Conservation (phyloP, 2,797 vertebrate genomes). For the Onychomys torridus region DNA sequence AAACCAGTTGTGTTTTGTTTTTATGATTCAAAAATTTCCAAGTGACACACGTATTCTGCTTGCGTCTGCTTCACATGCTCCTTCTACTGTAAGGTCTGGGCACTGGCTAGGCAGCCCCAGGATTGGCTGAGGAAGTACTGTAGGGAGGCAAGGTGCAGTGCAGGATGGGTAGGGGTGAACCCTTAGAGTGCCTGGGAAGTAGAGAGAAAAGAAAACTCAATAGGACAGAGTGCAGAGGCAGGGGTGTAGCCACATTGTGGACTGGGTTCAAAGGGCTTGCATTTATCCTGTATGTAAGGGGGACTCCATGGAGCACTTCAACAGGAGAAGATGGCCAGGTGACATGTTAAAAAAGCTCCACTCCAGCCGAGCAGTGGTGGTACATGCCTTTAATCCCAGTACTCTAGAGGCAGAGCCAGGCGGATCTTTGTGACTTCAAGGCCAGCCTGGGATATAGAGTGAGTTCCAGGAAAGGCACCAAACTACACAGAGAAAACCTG, state of each 20-base stretch:
- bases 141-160: not conserved
- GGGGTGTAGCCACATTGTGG: fast-evolving
- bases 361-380: not conserved
- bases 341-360: not conserved
- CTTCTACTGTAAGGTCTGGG: not conserved
- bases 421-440: too few relatives aligned
- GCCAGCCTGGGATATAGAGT: too few relatives aligned
- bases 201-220: not conserved
- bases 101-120: not conserved
- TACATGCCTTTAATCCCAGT: too few relatives aligned
- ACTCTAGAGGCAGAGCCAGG: too few relatives aligned
- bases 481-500: too few relatives aligned
- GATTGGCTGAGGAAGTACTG: not conserved
- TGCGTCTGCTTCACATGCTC: not conserved
- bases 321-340: not conserved
- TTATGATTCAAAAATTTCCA: constrained; percentile 25
- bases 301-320: not conserved
- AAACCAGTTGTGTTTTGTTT: constrained; percentile 46
- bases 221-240: not conserved
- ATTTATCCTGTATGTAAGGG: not conserved
- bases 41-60: not conserved
- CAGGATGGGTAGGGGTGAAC: not conserved
- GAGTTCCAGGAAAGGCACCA: too few relatives aligned
- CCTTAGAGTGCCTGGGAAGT: not conserved
- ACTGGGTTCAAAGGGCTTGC: not conserved